Conservation (phyloP, 1,140 invertebrate genomes). For the Lethrus apterus region DNA sequence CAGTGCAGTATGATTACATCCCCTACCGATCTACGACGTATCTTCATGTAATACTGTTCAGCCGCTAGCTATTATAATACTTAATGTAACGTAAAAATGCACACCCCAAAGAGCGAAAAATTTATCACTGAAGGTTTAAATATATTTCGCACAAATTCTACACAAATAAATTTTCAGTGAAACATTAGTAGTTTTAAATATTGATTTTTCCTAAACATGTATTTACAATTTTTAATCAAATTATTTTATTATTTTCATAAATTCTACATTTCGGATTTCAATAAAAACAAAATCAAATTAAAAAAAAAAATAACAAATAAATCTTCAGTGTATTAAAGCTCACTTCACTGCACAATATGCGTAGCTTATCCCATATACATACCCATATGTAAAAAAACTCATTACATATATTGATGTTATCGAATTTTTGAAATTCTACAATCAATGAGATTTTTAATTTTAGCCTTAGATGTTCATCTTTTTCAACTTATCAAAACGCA, state of each 20-base stretch:
- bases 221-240: neutral
- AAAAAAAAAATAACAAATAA: too few species aligned
- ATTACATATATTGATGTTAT: neutral
- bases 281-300: too few species aligned
- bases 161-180: neutral
- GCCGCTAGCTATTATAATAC: neutral
- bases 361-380: too few species aligned
- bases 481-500: neutral
- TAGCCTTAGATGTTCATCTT: neutral
- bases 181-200: neutral
- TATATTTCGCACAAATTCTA: neutral
- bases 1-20: constrained; percentile 78
- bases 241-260: too few species aligned
- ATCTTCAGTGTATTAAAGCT: too few species aligned
- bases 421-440: constrained; percentile 4
- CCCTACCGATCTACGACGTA: constrained; percentile 62
- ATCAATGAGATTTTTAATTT: neutral
- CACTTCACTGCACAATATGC: too few species aligned
- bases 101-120: neutral
- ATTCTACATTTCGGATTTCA: too few species aligned
- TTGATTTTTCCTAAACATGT: constrained; percentile 4
- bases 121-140: neutral
- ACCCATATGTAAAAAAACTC: too few species aligned
- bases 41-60: constrained; percentile 57
- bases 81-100: neutral